Evolutionary conservation across 2,797 vertebrate genomes (phyloP).

Genomic region (Cynodonichthys magdalenae): DNA sequence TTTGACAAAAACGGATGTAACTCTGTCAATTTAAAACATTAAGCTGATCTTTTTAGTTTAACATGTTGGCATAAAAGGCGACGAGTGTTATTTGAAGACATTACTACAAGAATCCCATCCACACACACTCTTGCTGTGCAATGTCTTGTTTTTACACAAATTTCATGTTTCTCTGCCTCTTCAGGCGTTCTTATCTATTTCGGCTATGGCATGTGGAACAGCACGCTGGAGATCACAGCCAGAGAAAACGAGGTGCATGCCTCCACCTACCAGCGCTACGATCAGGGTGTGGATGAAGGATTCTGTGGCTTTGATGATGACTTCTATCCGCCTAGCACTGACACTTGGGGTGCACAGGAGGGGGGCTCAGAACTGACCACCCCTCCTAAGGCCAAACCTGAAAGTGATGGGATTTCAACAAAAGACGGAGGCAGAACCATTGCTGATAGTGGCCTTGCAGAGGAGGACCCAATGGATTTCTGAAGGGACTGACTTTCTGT

Average conservation of each 20-base stretch:
- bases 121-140: too few relatives aligned
- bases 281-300: slow-evolving; percentile 92
- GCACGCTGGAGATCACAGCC: slow-evolving; percentile 93
- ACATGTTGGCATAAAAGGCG: too few relatives aligned
- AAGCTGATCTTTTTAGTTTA: too few relatives aligned
- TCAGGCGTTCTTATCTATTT: slow-evolving; percentile 97
- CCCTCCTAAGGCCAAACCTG: slow-evolving; percentile 64
- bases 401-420: slow-evolving; percentile 80
- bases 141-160: too few relatives aligned
- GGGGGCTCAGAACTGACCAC: slow-evolving; percentile 81
- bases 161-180: background rate
- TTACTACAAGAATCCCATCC: too few relatives aligned
- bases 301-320: slow-evolving; percentile 89
- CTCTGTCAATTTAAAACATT: too few relatives aligned
- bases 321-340: slow-evolving; percentile 78
- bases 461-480: slow-evolving; percentile 93
- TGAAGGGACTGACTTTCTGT: slow-evolving; percentile 83
- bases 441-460: slow-evolving; percentile 88
- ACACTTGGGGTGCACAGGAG: slow-evolving; percentile 75
- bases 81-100: too few relatives aligned
- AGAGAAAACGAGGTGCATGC: slow-evolving; percentile 93
- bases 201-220: slow-evolving; percentile 98
- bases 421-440: slow-evolving; percentile 86
- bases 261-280: slow-evolving; percentile 96
- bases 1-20: too few relatives aligned